These are phyloP conservation scores for Chelonia mydas DNA, from an alignment of 2,797 vertebrate species.

Conservation along the genomic window DNA sequence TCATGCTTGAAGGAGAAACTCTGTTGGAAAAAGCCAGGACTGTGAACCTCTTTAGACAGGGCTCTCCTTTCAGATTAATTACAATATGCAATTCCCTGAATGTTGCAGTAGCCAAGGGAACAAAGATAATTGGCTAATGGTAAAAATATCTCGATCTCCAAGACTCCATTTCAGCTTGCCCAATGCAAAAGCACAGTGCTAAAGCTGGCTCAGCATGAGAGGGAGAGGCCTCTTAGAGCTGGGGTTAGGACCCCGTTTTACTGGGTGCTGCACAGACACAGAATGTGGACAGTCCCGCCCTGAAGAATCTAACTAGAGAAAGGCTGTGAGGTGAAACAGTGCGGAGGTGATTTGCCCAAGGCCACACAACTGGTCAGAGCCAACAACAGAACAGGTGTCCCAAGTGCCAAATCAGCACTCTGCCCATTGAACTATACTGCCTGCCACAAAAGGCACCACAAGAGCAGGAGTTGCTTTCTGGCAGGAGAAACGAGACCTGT, in stretches of 20 bases:
- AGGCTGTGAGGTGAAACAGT: not conserved
- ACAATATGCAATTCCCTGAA: not conserved
- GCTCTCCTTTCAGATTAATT: not conserved
- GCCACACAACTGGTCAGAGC: not conserved
- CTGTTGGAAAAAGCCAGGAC: conserved; percentile 23
- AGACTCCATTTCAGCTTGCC: not conserved
- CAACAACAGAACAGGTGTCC: not conserved
- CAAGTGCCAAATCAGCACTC: not conserved
- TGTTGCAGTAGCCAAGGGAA: not conserved
- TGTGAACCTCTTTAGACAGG: not conserved
- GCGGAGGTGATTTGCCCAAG: not conserved
- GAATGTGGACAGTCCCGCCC: not conserved
- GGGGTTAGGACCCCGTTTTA: not conserved
- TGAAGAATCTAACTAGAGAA: not conserved
- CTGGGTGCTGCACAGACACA: not conserved
- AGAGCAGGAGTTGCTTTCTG: not conserved
- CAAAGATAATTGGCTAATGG: not conserved
- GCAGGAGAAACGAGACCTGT: rapidly evolving
- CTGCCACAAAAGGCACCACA: not conserved
- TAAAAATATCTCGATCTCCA: not conserved
- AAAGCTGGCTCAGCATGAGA: not conserved
- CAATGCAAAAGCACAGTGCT: rapidly evolving
- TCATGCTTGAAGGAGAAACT: conserved; percentile 65
- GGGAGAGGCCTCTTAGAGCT: not conserved
- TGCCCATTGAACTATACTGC: rapidly evolving